Base-by-base conservation (phyloP, 2,888 invertebrate genomes). In the Hetaerina titia region DNA sequence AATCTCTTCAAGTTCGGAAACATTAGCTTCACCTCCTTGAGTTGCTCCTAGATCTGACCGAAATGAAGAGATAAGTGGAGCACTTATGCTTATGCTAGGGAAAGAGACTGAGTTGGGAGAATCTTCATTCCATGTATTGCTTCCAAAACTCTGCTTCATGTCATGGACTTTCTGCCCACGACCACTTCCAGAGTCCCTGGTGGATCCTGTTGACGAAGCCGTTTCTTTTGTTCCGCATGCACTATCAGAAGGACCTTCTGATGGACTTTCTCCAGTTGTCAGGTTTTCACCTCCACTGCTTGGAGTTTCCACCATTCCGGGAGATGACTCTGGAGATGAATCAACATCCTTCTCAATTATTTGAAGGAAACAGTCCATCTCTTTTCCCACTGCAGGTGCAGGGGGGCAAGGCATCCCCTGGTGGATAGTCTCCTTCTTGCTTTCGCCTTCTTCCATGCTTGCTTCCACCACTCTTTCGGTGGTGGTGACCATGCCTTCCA, bases 61-160 rank as follows among this genome's bases (percentile, higher is more conserved):
- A 56, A 92, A 92, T 45, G 94, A 94, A 19, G 95, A 95, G 17
- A 98, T 97, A 96, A 98, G 97, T 0, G 98, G 98, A 0, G 98
- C 98, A 69, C 98, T 98, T 64, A 98, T 98, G 95, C 98, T 98
- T 95, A 98, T 98, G 94, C 98, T 98, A 0, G 98, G 98, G 96
- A 98, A 98, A 0, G 98, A 98, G 64, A 98, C 97, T 96, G 98
- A 98, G 96, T 98, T 98, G 0, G 98, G 98, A 94, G 98, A 98
- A 96, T 98, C 98, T 95, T 98, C 98, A 96, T 98, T 98, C 98
- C 98, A 98, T 0, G 98, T 98, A 96, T 98, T 98, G 31, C 97
- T 97, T 0, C 96, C 95, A 57, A 96, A 96, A 96, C 97, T 96
- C 95, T 97, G 96, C 90, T 97, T 97, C 96, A 97, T 96, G 19